Base-by-base conservation (phyloP, 2,888 invertebrate species). In the Chloroclystis v-ata region DNA sequence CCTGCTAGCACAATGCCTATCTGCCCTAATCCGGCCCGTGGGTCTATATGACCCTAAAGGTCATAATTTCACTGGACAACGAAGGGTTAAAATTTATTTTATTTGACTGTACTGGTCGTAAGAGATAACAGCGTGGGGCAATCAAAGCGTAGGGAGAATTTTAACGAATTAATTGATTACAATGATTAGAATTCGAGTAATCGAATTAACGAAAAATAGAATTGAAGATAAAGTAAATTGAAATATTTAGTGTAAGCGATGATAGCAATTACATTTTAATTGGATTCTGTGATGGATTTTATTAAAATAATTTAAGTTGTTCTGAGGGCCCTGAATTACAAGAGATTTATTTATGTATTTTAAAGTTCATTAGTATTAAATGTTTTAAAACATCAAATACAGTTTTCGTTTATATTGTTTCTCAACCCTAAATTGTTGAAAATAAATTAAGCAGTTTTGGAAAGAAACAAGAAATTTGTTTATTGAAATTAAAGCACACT, bases 61-160 rank as follows among this genome's bases (percentile, higher is more conserved):
- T 77, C 79, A 76, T 83, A 82, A 81, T 69, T 78, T 70, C 69
- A 73, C 66, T 64, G 65, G 61, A 61, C 57, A 54, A 61, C 50
- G 60, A 73, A 76, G 79, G 82, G 82, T 79, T 71, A 69, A 68
- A 69, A 80, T 20, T 84, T 85, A 84, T 86, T 87, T 84, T 82
- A 84, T 87, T 86, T 82, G 82, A 84, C 10, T 35, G 80, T 75
- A 70, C 78, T 78, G 83, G 65, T 61, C 69, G 65, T 65, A 58
- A 69, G 56, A 72, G 80, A 82, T 82, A 83, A 82, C 54, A 50
- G 46, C 42, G 37, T 37, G 33, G 42, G 16, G 32, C 51, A 29
- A 25, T 41, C 25, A 39, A 29, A 48, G 28, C 43, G 49, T 28
- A 49, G 33, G 35, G 32, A 33, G 41, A 37, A 41, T 45, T 43